Conservation (phyloP, 2,888 invertebrate genomes). For the Cantharis nigra region DNA sequence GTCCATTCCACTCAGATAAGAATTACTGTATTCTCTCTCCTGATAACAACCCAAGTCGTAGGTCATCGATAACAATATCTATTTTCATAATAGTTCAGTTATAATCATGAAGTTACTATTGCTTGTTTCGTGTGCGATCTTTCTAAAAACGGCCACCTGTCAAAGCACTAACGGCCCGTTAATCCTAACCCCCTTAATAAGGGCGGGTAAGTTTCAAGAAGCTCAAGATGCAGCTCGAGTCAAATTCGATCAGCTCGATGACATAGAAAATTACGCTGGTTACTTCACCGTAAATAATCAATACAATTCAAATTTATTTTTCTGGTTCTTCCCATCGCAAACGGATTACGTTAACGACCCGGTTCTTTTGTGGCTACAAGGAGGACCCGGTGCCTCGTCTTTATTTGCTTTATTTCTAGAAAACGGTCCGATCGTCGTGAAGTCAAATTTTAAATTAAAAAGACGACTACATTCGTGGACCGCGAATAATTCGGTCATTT, state of each 20-base stretch:
- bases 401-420: conserved; percentile 63
- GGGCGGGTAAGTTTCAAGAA: background rate
- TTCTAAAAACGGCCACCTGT: background rate
- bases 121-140: background rate
- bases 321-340: conserved; percentile 68
- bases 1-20: no score
- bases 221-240: background rate
- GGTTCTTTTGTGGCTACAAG: conserved; percentile 63
- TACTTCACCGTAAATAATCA: background rate
- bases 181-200: background rate
- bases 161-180: background rate
- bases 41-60: background rate
- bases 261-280: background rate
- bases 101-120: background rate
- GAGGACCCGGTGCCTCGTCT: conserved; percentile 63
- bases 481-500: conserved; percentile 73
- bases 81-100: background rate
- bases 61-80: background rate
- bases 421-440: conserved; percentile 61
- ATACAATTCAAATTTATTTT: conserved; percentile 57
- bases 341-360: conserved; percentile 55
- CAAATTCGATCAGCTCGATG: background rate
- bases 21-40: no score
- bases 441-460: background rate
- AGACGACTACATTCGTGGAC: conserved; percentile 71